These are phyloP conservation scores for Ooceraea biroi DNA, from an alignment of 1,140 invertebrate genomes.

Conservation along the genomic window DNA sequence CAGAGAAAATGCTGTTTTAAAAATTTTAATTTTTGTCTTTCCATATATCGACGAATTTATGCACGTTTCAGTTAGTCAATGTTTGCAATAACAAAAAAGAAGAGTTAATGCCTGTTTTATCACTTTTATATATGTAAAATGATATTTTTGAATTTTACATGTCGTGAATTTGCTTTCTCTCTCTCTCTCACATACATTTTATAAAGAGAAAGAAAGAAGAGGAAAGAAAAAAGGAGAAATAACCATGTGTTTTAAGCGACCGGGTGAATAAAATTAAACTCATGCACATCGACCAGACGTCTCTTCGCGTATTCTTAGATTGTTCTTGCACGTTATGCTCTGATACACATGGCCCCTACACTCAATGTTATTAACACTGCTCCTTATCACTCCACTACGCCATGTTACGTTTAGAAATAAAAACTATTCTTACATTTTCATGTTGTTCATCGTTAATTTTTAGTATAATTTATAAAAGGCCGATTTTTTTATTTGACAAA, in stretches of 20 bases:
- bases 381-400: slow-evolving; percentile 5
- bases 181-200: neutral
- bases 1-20: neutral
- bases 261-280: slow-evolving; percentile 74
- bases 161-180: neutral
- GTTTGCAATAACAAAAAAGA: slow-evolving; percentile 1
- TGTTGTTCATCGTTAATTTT: neutral
- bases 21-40: neutral
- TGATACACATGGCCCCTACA: slow-evolving; percentile 70
- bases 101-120: neutral
- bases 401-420: neutral
- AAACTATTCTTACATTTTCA: slow-evolving; percentile 12
- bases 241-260: slow-evolving; percentile 17
- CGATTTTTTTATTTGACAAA: neutral
- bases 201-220: neutral
- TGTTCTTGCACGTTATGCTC: slow-evolving; percentile 63
- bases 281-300: slow-evolving; percentile 59
- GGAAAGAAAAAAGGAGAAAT: no score
- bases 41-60: neutral
- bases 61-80: neutral
- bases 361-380: slow-evolving; percentile 45
- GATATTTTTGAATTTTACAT: neutral
- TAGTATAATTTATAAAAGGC: neutral
- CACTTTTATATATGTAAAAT: neutral
- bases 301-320: slow-evolving; percentile 67